Evolutionary conservation across 2,113 vertebrate species (phyloP), one percentile per base, ranked within the genome.

Genomic region (Phrynosoma blainvillii): DNA sequence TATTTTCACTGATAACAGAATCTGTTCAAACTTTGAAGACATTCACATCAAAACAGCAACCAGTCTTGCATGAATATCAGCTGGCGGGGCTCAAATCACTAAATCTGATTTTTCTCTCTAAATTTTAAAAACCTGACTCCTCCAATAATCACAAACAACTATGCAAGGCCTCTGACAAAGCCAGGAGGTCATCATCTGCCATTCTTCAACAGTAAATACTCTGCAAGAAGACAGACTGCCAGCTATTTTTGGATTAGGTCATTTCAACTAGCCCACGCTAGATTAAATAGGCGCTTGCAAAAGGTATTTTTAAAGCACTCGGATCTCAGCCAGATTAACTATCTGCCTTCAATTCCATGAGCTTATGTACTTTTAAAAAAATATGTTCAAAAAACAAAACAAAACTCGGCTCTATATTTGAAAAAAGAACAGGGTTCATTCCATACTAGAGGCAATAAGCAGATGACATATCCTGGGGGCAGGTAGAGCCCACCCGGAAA

Each of bases 231-330:
- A 86, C 27, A 87, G 92, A 79, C 94, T 85, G 80, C 9, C 40
- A 89, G 92, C 91, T 95, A 92, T 94, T 92, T 93, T 79, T 84
- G 92, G 94, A 93, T 95, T 79, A 95, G 89, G 92, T 62, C 94
- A 93, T 90, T 94, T 93, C 91, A 90, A 84, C 80, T 91, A 92
- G 92, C 91, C 92, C 32, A 85, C 90, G 93, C 13, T 91, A 95
- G 95, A 91, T 95, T 96, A 96, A 10, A 88, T 11, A 92, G 89
- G 25, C 91, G 88, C 92, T 90, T 84, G 90, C 89, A 92, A 68
- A 90, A 93, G 89, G 23, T 94, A 95, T 95, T 95, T 96, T 95
- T 95, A 93, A 94, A 93, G 93, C 89, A 27, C 3, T 62, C 75
- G 89, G 91, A 87, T 85, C 76, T 73, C 32, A n/a, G 88, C 89